Evolutionary conservation across 2,113 vertebrate genomes (phyloP).

Genomic region (Myxocyprinus asiaticus): DNA sequence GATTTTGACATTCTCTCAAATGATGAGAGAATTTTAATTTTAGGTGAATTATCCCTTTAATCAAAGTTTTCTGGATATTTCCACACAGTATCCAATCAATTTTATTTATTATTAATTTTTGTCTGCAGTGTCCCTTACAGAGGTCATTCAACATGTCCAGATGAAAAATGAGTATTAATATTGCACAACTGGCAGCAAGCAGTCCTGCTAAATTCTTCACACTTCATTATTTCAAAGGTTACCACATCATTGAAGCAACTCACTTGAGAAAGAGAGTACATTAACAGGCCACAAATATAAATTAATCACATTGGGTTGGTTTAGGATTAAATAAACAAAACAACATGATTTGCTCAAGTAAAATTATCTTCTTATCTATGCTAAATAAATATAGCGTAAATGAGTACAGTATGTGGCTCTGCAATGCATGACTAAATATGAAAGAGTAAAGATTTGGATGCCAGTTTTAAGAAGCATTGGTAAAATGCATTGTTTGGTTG

Average conservation of each 20-base stretch:
- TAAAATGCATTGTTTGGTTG: background rate
- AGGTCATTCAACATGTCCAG: conserved; percentile 18
- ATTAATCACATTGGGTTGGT: background rate
- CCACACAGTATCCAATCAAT: conserved; percentile 11
- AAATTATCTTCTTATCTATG: background rate
- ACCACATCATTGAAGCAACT: background rate
- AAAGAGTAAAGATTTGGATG: too few relatives aligned
- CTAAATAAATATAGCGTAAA: background rate
- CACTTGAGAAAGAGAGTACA: background rate
- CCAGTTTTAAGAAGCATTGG: too few relatives aligned
- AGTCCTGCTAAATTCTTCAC: background rate
- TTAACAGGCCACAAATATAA: background rate
- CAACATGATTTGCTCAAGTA: background rate
- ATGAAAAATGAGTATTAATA: conserved; percentile 3
- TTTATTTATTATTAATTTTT: conserved; percentile 22
- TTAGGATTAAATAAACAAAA: background rate
- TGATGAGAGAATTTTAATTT: too few relatives aligned
- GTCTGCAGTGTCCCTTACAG: conserved; percentile 30
- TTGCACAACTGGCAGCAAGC: conserved; percentile 2
- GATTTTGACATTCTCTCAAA: too few relatives aligned
- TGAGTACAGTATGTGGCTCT: background rate
- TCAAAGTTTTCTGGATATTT: conserved; percentile 12
- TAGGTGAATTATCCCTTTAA: background rate
- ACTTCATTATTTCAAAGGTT: conserved; percentile 22
- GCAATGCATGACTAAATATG: background rate